These are phyloP conservation scores for Potamarius usumacintae DNA, from an alignment of 2,113 vertebrate genomes.

Conservation along the genomic window DNA sequence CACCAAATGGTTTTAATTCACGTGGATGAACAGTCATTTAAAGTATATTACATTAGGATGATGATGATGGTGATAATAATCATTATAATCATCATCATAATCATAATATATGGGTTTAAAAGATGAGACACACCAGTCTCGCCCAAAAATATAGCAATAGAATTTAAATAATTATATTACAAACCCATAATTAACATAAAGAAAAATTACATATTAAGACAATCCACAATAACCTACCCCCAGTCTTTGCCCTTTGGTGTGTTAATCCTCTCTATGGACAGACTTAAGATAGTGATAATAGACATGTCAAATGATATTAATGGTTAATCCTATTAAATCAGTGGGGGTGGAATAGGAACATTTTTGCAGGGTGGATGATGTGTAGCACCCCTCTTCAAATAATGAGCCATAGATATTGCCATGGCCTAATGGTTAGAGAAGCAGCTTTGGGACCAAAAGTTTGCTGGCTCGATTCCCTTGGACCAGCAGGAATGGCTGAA, in stretches of 20 bases:
- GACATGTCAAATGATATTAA: neutral
- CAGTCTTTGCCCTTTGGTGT: neutral
- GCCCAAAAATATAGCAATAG: neutral
- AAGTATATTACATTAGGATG: neutral
- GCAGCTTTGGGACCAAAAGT: too few species aligned
- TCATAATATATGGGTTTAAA: neutral
- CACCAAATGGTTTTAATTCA: neutral
- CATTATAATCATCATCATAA: neutral
- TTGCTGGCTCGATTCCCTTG: too few species aligned
- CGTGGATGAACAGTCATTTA: neutral
- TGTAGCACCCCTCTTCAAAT: neutral
- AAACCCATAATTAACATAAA: neutral
- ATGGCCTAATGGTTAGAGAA: too few species aligned
- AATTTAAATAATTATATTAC: neutral
- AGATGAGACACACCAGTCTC: neutral
- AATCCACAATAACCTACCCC: neutral
- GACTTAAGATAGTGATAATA: neutral
- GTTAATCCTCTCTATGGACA: neutral
- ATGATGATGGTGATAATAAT: too few species aligned
- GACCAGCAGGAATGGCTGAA: too few species aligned
- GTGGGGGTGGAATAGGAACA: neutral
- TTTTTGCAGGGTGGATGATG: neutral
- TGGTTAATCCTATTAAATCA: neutral
- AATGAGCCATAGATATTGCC: neutral
- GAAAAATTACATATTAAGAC: neutral